Evolutionary conservation across 2,888 invertebrate species (phyloP).

Genomic region (Drosophila maculinotata): DNA sequence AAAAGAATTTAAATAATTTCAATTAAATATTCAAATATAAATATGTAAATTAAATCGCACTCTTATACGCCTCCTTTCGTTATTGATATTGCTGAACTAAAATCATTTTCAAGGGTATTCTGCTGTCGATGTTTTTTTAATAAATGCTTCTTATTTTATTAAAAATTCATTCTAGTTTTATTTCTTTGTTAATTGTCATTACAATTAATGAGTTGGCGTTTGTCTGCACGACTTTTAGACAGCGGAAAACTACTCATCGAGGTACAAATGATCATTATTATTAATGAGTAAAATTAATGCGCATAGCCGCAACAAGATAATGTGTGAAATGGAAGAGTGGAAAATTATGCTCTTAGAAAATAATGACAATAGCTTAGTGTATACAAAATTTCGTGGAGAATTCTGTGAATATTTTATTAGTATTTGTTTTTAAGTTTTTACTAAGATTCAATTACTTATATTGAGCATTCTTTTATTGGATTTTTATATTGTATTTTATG

Average conservation of each 20-base stretch:
- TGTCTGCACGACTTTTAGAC: conserved; percentile 53
- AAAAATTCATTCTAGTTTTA: conserved; percentile 39
- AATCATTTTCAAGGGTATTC: too few species aligned
- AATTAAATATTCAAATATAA: too few species aligned
- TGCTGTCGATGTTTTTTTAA: conserved; percentile 1
- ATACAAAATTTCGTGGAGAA: neutral
- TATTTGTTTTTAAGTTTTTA: neutral
- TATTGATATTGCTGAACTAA: too few species aligned
- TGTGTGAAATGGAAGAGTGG: neutral
- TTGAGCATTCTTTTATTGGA: too few species aligned
- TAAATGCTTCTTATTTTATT: neutral
- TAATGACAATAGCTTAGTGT: neutral
- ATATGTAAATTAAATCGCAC: too few species aligned
- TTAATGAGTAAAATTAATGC: conserved; percentile 13
- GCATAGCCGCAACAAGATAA: conserved; percentile 9
- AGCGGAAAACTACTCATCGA: conserved; percentile 67
- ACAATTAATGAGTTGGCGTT: conserved; percentile 50
- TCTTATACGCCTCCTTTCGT: too few species aligned
- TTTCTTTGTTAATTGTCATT: conserved; percentile 59
- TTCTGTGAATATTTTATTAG: neutral
- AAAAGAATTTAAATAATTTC: too few species aligned
- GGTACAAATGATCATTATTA: conserved; percentile 1
- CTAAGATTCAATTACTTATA: too few species aligned
- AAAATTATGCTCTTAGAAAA: conserved; percentile 3
- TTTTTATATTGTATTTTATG: too few species aligned